Conservation (phyloP, 2,113 vertebrate genomes). For the Platycercus adscitus region DNA sequence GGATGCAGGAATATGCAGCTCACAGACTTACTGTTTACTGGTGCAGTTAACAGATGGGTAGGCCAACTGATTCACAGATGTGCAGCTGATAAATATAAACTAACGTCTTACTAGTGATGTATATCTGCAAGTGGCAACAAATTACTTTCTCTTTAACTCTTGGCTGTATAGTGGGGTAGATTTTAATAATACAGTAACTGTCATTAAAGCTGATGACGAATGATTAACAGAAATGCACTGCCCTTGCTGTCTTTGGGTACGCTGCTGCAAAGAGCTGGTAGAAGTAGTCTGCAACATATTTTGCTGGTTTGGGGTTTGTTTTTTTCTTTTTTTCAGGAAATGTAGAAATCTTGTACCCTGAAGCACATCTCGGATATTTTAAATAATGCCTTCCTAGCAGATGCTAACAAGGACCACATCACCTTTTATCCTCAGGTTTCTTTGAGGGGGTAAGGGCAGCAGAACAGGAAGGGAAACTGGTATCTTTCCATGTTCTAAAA, state of each 20-base stretch:
- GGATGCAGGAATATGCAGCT: conserved; percentile 70
- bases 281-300: background rate
- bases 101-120: conserved; percentile 78
- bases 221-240: background rate
- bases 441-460: background rate
- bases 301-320: background rate
- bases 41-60: conserved; percentile 83
- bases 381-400: conserved; percentile 17
- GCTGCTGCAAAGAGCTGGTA: background rate
- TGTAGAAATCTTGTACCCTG: background rate
- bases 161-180: conserved; percentile 63
- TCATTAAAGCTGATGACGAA: conserved; percentile 27
- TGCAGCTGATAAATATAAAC: conserved; percentile 82
- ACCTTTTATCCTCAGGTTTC: background rate
- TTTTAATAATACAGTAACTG: conserved; percentile 60
- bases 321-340: background rate
- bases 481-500: background rate
- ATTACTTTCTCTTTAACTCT: conserved; percentile 78
- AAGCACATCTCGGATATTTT: conserved; percentile 1
- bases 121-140: conserved; percentile 76
- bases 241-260: background rate
- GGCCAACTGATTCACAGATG: conserved; percentile 84
- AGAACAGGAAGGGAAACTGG: background rate
- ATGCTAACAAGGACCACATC: background rate
- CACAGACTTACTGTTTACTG: conserved; percentile 79